Percentiles rank a stretch among this genome's conserved stretches.
Evolutionary conservation across 2,797 vertebrate species (phyloP).

Genomic region (Fratercula arctica): DNA sequence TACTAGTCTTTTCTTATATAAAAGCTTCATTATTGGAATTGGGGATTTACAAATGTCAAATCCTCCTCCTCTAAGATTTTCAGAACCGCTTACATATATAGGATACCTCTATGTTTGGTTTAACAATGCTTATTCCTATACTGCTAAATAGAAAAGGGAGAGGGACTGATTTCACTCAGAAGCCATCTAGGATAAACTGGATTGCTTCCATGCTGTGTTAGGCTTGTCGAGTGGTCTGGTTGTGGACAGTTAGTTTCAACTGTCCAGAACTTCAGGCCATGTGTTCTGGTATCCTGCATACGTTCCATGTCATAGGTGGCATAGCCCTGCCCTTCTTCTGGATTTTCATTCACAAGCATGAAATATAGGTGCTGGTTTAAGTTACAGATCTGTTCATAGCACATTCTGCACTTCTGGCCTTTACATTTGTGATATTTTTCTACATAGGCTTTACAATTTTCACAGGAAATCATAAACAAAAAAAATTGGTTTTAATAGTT

Average conservation of each 20-base stretch:
- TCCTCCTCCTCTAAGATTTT: neutral
- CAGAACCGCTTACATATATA: neutral
- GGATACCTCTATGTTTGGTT: neutral
- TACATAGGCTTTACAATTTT: neutral
- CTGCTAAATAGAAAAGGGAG: neutral
- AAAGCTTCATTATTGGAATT: neutral
- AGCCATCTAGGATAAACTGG: neutral
- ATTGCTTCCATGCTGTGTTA: neutral
- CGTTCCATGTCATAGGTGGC: neutral
- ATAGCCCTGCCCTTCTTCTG: neutral
- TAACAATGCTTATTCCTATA: neutral
- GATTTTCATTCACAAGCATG: neutral
- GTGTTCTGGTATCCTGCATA: neutral
- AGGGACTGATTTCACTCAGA: neutral
- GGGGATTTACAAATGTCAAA: neutral
- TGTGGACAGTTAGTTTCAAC: neutral
- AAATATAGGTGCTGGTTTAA: neutral
- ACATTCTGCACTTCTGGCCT: neutral
- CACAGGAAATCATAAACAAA: neutral
- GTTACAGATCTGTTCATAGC: neutral
- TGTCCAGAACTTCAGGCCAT: neutral
- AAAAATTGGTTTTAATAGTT: neutral
- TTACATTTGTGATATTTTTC: neutral
- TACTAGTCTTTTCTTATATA: neutral
- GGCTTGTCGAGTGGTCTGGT: neutral